Base-by-base conservation (phyloP, 2,113 vertebrate species). In the Oriolus oriolus region DNA sequence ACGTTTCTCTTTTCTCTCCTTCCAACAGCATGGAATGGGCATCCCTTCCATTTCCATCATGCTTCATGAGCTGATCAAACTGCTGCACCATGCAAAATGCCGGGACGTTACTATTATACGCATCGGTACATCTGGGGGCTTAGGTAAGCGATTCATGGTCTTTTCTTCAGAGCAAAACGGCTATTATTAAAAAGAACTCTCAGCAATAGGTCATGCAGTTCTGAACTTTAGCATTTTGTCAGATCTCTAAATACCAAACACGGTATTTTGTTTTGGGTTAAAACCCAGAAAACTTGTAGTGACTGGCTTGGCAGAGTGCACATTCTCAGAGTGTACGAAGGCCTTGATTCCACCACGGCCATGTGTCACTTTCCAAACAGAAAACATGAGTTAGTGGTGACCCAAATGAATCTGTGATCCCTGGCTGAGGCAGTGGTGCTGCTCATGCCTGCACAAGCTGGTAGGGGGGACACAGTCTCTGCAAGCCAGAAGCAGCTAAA, bases 41-140 rank as follows among this genome's bases (percentile, higher is more conserved):
- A 97, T 98, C 59, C 98, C 99, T 33, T 99, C 99, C 64, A 98
- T 99, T 84, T 99, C 99, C 75, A 98, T 99, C 75, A 98, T 99
- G 98, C 97, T 99, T 50, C 99, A 99, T 3, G 98, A 99, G 94
- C 98, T 99, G 63, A 99, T 99, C 97, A 99, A 99, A 92, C 98
- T 99, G 93, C 98, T 99, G 86, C 98, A 99, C 97, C 98, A 98
- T 0, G 98, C 99, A 26, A 97, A 96, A 37, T 98, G 98, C 94
- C 50, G 60, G n/a, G 98, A 98, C 3, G 98, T 99, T n/a, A 97
- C 98, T 6, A 96, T 99, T n/a, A 98, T 98, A 83, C 97, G 98
- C 89, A 98, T 98, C 1, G 98, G 99, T 31, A 99, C 99, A 16
- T 99, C 98, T 6, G 98, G 99, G 49, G 98, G 99, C 96, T 97